Conservation (phyloP, 1,140 invertebrate genomes). For the Calephelis nemesis region DNA sequence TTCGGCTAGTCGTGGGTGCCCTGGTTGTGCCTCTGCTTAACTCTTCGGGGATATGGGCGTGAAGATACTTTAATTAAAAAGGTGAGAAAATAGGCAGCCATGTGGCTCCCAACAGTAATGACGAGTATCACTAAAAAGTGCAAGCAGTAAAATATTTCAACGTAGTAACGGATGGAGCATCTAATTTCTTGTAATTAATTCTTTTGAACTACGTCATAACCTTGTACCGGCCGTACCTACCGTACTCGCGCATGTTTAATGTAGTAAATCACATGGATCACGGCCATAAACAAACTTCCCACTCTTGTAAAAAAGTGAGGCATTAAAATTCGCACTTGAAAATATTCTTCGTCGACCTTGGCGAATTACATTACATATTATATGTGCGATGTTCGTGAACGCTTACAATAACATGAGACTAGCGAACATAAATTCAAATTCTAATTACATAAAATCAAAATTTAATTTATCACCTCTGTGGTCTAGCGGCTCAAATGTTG, state of each 20-base stretch:
- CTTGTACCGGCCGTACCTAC: conserved; percentile 10
- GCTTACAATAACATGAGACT: no score
- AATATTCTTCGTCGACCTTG: conserved; percentile 8
- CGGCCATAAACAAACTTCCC: conserved; percentile 9
- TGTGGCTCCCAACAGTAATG: no score
- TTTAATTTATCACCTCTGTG: no score
- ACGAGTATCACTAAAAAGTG: no score
- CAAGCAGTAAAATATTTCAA: neutral
- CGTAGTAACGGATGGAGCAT: neutral
- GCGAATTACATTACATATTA: neutral
- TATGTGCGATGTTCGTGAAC: neutral
- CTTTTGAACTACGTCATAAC: conserved; percentile 8
- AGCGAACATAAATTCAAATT: no score
- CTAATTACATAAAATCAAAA: no score
- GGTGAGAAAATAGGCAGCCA: no score
- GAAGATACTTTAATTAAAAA: no score
- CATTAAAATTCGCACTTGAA: conserved; percentile 15
- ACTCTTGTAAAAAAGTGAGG: conserved; percentile 1
- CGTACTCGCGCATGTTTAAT: conserved; percentile 11
- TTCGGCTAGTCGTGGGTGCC: no score
- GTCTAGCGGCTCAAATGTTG: no score
- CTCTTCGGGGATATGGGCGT: no score
- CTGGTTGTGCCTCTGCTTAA: no score
- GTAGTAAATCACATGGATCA: conserved; percentile 13
- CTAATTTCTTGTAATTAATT: conserved; percentile 7